Percentiles rank a stretch among this genome's conserved stretches.
phyloP scores from a whole-genome alignment of 2,113 vertebrate genomes.

The Garra rufa region DNA sequence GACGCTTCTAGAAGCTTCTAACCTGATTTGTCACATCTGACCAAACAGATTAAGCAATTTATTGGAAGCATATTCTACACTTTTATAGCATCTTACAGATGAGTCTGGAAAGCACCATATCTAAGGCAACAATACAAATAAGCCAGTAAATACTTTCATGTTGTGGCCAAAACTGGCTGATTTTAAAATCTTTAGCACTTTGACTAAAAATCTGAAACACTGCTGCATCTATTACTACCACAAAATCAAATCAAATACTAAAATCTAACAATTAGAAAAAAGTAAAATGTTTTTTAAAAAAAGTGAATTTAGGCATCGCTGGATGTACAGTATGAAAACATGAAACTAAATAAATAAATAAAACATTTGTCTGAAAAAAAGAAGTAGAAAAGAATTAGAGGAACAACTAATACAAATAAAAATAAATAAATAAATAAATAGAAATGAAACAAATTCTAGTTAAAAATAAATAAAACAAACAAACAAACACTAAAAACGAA shows the following conservation, averaged over 20 bases:
- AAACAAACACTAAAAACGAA: too few relatives aligned
- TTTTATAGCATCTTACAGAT: neutral
- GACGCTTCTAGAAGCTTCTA: neutral
- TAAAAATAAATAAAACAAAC: too few relatives aligned
- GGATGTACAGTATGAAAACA: neutral
- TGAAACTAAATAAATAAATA: too few relatives aligned
- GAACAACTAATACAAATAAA: too few relatives aligned
- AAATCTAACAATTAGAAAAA: neutral
- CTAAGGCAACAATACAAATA: neutral
- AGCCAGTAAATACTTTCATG: neutral
- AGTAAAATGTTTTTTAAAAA: neutral
- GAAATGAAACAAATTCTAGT: too few relatives aligned
- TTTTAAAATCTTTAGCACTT: neutral
- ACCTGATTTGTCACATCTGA: constrained; percentile 42
- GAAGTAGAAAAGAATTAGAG: too few relatives aligned
- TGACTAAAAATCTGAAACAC: neutral
- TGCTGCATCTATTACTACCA: neutral
- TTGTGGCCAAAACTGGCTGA: neutral
- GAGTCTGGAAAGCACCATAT: neutral
- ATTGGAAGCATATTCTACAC: neutral
- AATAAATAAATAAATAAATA: too few relatives aligned
- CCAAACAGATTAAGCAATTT: constrained; percentile 40
- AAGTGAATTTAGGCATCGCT: neutral
- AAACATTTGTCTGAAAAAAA: too few relatives aligned
- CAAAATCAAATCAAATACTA: neutral